Conservation (phyloP, 2,888 invertebrate genomes). For the Mycalesis mineus region DNA sequence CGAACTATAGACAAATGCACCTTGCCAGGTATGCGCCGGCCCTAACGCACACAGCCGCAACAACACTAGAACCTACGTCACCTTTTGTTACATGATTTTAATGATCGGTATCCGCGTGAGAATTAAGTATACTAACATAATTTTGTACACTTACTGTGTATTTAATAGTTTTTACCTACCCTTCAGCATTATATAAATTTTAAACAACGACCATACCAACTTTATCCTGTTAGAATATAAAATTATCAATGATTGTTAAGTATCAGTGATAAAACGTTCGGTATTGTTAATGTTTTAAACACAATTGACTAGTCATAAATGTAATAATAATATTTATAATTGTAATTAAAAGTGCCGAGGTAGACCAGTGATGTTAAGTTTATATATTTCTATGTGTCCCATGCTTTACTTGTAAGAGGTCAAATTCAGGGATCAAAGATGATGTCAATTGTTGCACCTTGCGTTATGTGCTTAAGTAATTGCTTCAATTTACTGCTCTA, state of each 20-base stretch:
- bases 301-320: conserved; percentile 27
- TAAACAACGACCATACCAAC: too few relatives aligned
- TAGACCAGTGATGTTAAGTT: not conserved
- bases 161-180: too few relatives aligned
- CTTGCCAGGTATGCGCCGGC: too few relatives aligned
- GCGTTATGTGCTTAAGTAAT: conserved; percentile 14
- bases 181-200: too few relatives aligned
- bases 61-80: not conserved
- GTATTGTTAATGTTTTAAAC: conserved; percentile 14
- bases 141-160: too few relatives aligned
- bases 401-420: not conserved
- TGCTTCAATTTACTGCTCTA: conserved; percentile 20
- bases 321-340: conserved; percentile 11
- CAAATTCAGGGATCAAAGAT: conserved; percentile 12
- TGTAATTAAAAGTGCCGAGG: conserved; percentile 4
- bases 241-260: not conserved
- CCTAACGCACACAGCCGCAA: too few relatives aligned
- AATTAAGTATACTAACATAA: too few relatives aligned
- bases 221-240: not conserved
- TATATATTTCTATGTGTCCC: conserved; percentile 2
- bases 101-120: not conserved
- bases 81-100: not conserved
- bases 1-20: too few relatives aligned
- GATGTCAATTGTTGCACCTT: conserved; percentile 19
- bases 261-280: conserved; percentile 3